Percentiles rank a stretch among this genome's conserved stretches.
phyloP scores from a whole-genome alignment of 2,888 invertebrate species.

The Pomacea canaliculata region DNA sequence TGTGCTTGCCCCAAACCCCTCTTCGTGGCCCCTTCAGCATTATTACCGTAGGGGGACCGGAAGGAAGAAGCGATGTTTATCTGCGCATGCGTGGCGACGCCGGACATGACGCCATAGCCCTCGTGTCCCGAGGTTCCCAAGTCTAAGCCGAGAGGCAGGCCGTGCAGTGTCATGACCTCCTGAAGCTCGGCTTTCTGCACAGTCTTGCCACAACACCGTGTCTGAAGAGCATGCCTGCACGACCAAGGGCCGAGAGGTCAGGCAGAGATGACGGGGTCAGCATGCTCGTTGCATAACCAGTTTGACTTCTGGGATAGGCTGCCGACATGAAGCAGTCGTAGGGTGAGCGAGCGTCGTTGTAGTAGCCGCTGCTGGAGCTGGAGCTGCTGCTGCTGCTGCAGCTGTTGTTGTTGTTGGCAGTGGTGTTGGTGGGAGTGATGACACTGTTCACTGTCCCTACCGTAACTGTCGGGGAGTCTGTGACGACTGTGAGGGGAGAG shows the following conservation, averaged over 20 bases:
- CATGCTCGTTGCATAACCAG: conserved; percentile 21
- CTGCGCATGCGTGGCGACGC: no score
- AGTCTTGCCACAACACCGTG: conserved; percentile 9
- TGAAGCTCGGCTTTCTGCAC: background rate
- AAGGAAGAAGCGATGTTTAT: no score
- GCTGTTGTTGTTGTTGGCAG: background rate
- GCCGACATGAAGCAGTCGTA: conserved; percentile 28
- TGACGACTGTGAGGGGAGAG: no score
- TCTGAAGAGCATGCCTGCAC: conserved; percentile 12
- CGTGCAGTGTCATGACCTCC: no score
- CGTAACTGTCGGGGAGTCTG: no score
- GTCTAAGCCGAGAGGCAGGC: no score
- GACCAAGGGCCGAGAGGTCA: conserved; percentile 17
- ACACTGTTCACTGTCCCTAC: background rate
- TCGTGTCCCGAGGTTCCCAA: no score
- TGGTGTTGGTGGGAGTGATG: background rate
- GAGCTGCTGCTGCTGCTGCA: background rate
- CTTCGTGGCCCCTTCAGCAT: no score
- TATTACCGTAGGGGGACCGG: no score
- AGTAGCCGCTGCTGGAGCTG: background rate
- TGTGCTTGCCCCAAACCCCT: no score
- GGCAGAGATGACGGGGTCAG: conserved; percentile 11
- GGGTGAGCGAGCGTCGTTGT: conserved; percentile 7
- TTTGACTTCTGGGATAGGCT: conserved; percentile 23
- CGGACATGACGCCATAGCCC: no score